Evolutionary conservation across 2,113 vertebrate species (phyloP).

Genomic region (Sclerurus mexicanus): DNA sequence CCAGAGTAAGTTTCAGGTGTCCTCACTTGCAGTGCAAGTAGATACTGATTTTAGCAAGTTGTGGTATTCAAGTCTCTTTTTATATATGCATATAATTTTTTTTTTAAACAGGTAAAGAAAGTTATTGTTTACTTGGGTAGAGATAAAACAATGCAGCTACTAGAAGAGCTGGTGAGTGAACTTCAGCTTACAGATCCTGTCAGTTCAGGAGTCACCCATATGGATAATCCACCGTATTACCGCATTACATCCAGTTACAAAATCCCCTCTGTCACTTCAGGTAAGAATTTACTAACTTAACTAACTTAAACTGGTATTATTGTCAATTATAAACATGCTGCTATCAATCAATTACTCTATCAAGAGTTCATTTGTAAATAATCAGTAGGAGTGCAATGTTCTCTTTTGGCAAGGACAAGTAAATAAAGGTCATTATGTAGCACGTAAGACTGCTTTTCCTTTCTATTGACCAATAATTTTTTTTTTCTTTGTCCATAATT

Average conservation of each 20-base stretch:
- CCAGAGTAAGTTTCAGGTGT: neutral
- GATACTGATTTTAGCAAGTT: neutral
- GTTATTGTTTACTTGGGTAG: slow-evolving; percentile 98
- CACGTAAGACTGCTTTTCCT: neutral
- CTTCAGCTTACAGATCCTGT: slow-evolving; percentile 93
- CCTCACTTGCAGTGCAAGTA: neutral
- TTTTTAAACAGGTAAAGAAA: slow-evolving; percentile 87
- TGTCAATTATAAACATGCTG: neutral
- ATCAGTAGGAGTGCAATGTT: neutral
- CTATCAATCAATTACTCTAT: neutral
- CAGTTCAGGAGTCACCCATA: slow-evolving; percentile 93
- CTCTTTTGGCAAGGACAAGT: neutral
- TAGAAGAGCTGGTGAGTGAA: slow-evolving; percentile 95
- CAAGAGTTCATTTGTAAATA: neutral
- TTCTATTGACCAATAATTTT: neutral
- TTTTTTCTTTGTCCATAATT: neutral
- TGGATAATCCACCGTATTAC: slow-evolving; percentile 98
- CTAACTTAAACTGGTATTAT: neutral
- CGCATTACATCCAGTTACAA: slow-evolving; percentile 96
- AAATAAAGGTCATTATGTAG: neutral
- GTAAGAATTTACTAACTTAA: slow-evolving; percentile 68
- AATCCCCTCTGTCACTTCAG: slow-evolving; percentile 97
- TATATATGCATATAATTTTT: neutral
- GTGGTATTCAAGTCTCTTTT: neutral
- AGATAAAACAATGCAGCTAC: slow-evolving; percentile 98